Percentiles rank a stretch among this genome's conserved stretches.
phyloP scores from a whole-genome alignment of 2,797 vertebrate species.

The Cyprinodon diabolis region DNA sequence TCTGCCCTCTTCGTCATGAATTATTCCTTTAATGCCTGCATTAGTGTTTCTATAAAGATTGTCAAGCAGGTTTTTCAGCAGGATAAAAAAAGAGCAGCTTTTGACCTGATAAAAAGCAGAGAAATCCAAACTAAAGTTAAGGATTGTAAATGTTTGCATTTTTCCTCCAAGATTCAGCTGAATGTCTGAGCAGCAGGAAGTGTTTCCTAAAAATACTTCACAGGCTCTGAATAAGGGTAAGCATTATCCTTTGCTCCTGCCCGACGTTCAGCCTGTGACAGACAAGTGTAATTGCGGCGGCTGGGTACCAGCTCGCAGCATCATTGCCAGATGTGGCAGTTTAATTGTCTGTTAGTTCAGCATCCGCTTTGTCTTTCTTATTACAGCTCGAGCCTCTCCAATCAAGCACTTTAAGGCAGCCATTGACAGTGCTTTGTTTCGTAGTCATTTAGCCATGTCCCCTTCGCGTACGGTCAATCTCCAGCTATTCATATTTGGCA shows the following conservation, averaged over 20 bases:
- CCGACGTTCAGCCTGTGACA: slow-evolving; percentile 27
- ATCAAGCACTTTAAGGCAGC: slow-evolving; percentile 45
- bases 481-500: slow-evolving; percentile 50
- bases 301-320: slow-evolving; percentile 30
- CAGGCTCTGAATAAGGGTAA: slow-evolving; percentile 6
- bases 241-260: slow-evolving; percentile 12
- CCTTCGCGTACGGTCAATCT: slow-evolving; percentile 49
- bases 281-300: slow-evolving; percentile 41
- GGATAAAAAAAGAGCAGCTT: slow-evolving; percentile 28
- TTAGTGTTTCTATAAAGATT: slow-evolving; percentile 33
- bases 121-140: slow-evolving; percentile 47
- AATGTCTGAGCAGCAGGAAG: slow-evolving; percentile 23
- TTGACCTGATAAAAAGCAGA: slow-evolving; percentile 29
- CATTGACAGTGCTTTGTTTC: slow-evolving; percentile 41
- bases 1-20: slow-evolving; percentile 25
- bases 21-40: slow-evolving; percentile 29
- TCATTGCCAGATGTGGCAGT: slow-evolving; percentile 54
- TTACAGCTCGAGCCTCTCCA: slow-evolving; percentile 44
- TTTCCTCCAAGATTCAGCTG: slow-evolving; percentile 40
- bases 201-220: slow-evolving; percentile 26
- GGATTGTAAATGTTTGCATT: slow-evolving; percentile 2
- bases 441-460: slow-evolving; percentile 44
- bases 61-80: slow-evolving; percentile 17
- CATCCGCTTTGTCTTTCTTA: slow-evolving; percentile 52
- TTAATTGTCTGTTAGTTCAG: slow-evolving; percentile 60